Evolutionary conservation across 2,797 vertebrate genomes (phyloP).

Genomic region (Champsocephalus gunnari): DNA sequence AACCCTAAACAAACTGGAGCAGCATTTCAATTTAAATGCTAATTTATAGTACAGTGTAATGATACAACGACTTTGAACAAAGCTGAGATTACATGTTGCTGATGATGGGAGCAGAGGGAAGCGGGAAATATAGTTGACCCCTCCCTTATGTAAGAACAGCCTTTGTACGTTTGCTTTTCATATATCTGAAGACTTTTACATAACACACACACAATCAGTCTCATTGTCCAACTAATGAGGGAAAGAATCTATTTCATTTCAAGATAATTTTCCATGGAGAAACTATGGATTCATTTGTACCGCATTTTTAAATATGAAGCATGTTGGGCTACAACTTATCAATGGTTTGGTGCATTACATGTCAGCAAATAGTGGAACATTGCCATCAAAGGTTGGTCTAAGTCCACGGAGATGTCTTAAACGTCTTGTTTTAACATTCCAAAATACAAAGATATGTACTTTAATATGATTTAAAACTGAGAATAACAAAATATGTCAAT

Average conservation of each 20-base stretch:
- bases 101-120: constrained; percentile 31
- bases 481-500: too few relatives aligned
- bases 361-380: too few relatives aligned
- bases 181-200: constrained; percentile 17
- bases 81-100: constrained; percentile 45
- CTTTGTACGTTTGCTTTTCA: constrained; percentile 44
- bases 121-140: constrained; percentile 30
- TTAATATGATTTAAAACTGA: too few relatives aligned
- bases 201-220: constrained; percentile 17
- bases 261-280: constrained; percentile 4
- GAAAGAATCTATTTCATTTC: constrained; percentile 24
- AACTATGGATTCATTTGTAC: constrained; percentile 4
- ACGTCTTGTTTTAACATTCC: too few relatives aligned
- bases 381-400: too few relatives aligned
- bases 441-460: too few relatives aligned
- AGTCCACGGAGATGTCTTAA: too few relatives aligned
- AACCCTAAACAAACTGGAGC: constrained; percentile 63
- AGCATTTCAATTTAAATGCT: constrained; percentile 80
- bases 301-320: constrained; percentile 28
- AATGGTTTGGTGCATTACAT: too few relatives aligned
- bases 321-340: neutral
- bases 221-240: constrained; percentile 15
- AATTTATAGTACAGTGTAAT: constrained; percentile 67
- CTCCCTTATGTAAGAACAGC: constrained; percentile 17
- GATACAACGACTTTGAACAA: constrained; percentile 56